phyloP scores from a whole-genome alignment of 2,797 vertebrate species.

The Dryobates pubescens region DNA sequence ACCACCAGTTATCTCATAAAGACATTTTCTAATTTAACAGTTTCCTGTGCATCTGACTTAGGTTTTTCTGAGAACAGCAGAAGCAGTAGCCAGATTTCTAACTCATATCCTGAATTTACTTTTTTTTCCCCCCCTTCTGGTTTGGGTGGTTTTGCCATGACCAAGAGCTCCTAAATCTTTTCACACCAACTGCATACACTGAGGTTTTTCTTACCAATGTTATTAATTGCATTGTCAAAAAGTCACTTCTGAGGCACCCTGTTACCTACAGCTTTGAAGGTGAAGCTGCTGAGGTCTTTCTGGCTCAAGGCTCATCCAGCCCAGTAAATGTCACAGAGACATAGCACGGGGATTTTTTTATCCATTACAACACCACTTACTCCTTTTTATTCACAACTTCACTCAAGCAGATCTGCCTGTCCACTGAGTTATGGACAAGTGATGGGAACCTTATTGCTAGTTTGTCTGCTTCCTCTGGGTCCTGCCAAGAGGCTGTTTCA shows the following conservation, averaged over 20 bases:
- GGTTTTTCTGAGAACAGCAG: slow-evolving; percentile 2
- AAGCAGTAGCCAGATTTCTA: slow-evolving; percentile 29
- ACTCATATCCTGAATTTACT: slow-evolving; percentile 38
- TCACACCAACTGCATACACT: not conserved
- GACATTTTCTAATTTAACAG: slow-evolving; percentile 64
- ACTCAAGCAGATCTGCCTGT: not conserved
- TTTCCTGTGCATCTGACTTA: slow-evolving; percentile 54
- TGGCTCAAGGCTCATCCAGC: not conserved
- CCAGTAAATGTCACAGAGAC: not conserved
- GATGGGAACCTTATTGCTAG: slow-evolving; percentile 59
- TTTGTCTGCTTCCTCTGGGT: slow-evolving; percentile 69
- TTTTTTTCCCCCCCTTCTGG: slow-evolving; percentile 34
- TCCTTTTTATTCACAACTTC: not conserved
- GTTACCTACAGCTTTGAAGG: slow-evolving; percentile 3
- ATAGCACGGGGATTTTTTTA: not conserved
- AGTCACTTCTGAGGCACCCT: not conserved
- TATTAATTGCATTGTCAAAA: not conserved
- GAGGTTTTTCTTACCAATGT: not conserved
- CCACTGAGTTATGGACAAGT: slow-evolving; percentile 45
- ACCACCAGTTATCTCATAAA: slow-evolving; percentile 63
- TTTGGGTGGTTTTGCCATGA: not conserved
- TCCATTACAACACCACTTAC: not conserved
- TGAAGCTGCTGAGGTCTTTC: not conserved
- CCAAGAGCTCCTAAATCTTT: slow-evolving; percentile 37
- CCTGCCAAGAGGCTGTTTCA: slow-evolving; percentile 71